Evolutionary conservation across 1,140 invertebrate species (phyloP), one percentile per base, ranked within the genome.

Genomic region (Brachionus rotundiformis): DNA sequence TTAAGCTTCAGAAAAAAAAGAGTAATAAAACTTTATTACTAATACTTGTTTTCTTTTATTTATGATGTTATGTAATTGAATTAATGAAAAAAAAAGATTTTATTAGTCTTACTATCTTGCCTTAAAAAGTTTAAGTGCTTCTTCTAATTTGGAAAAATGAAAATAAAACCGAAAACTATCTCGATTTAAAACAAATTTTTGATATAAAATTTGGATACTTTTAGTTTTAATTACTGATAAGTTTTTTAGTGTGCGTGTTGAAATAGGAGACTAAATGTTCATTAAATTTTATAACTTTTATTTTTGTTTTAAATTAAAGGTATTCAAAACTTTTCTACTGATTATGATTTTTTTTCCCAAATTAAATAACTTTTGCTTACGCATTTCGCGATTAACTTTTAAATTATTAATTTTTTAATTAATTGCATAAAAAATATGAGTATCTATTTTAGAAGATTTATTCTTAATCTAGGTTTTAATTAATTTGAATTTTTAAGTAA

Each of bases 161-260:
- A 49, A 16, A 13, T 49, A 36, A 36, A 36, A 8, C 44, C n/a
- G 13, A 49, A 49, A 49, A 4, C 47, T 49, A 49, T 49, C 47
- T 49, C 16, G 47, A 49, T 49, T 49, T 49, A 49, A 49, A 49
- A 49, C 47, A 49, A 49, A 49, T 49, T 49, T 49, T 49, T 23
- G 47, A 49, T 49, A 49, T 49, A 49, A 49, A 49, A 49, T 49
- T 49, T 49, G 47, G 47, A 49, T 49, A 49, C 47, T 49, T 49
- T 49, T 49, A 49, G 47, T 49, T 49, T 49, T 49, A 49, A 49
- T 49, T 49, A 49, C 47, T 49, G 47, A 49, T 49, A 49, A 47
- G 44, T 47, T 47, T 47, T 36, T 36, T 36, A 36, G 44, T 19
- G 11, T 7, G 7, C 7, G 36, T 11, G 36, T 39, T 39, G 36